Base-by-base conservation (phyloP, 1,140 invertebrate genomes). In the Rhyacophila brunnea region DNA sequence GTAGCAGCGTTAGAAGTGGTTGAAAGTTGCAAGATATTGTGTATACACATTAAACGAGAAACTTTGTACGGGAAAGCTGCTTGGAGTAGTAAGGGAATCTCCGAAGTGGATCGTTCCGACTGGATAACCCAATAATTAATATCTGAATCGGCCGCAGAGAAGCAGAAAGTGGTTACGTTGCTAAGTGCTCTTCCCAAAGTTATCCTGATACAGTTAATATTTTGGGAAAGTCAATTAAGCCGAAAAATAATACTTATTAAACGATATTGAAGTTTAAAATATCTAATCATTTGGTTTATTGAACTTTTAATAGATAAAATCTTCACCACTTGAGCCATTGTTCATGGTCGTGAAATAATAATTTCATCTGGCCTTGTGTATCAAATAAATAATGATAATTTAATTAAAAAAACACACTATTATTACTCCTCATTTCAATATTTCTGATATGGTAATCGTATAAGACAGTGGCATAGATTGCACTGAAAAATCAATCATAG, bases 51-150 rank as follows among this genome's bases (percentile, higher is more conserved):
- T 15, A 13, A n/a, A n/a, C 11, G 38, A 3, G 11, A 13, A 40
- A 40, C 4, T 40, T 40, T 40, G 38, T 15, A 5, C 38, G 3
- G 38, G 38, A 15, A 40, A 28, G 23, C 23, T 5, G 23, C 23
- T 28, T 28, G 23, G 18, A 49, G 47, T 17, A 11, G 18, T 13
- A 17, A 49, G 23, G 14, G 35, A 44, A 5, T 44, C 52, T 54
- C 23, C 11, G 28, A 38, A 54, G 51, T 43, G 50, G 55, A 61
- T 42, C 52, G 40, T 49, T 56, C 47, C 59, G 45, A 10, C 15
- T 49, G 59, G 52, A 61, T 61, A 61, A 61, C 46, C 59, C 45
- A 50, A 55, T 61, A 61, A 61, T 60, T 60, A 60, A 60, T 60
- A 60, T 54, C 58, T 42, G 51, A 54, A 54, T 60, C 58, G 35